These are phyloP conservation scores for Drosophila nikananu DNA, from an alignment of 1,140 invertebrate genomes.

Conservation along the genomic window DNA sequence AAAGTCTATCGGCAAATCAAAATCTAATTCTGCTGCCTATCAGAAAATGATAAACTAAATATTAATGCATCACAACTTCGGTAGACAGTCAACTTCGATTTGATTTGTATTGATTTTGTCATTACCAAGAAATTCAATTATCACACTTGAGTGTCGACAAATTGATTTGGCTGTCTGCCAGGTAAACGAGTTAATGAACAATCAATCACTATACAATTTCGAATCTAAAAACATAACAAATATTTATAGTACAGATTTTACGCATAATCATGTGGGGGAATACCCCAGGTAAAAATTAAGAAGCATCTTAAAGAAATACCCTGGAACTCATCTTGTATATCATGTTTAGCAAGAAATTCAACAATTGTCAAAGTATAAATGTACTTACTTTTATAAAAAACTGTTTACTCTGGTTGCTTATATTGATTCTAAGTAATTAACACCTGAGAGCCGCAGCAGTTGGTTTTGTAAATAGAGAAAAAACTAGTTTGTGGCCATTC, in stretches of 20 bases:
- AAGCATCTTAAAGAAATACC: neutral
- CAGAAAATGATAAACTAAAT: constrained; percentile 7
- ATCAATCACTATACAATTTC: too few species aligned
- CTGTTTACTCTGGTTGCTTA: neutral
- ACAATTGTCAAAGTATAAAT: too few species aligned
- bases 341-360: neutral
- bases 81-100: constrained; percentile 4
- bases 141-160: neutral
- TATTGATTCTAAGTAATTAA: neutral
- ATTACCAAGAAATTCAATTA: constrained; percentile 13
- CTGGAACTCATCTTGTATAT: neutral
- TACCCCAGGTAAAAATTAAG: neutral
- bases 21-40: neutral
- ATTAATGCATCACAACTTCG: neutral
- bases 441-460: neutral
- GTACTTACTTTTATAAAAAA: neutral
- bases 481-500: neutral
- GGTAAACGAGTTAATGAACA: constrained; percentile 1
- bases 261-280: constrained; percentile 10
- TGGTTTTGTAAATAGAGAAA: neutral
- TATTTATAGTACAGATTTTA: neutral
- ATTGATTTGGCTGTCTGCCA: neutral
- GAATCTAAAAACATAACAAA: neutral
- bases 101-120: constrained; percentile 16
- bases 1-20: constrained; percentile 2